phyloP scores from a whole-genome alignment of 2,888 invertebrate genomes.

The Carcina quercana region DNA sequence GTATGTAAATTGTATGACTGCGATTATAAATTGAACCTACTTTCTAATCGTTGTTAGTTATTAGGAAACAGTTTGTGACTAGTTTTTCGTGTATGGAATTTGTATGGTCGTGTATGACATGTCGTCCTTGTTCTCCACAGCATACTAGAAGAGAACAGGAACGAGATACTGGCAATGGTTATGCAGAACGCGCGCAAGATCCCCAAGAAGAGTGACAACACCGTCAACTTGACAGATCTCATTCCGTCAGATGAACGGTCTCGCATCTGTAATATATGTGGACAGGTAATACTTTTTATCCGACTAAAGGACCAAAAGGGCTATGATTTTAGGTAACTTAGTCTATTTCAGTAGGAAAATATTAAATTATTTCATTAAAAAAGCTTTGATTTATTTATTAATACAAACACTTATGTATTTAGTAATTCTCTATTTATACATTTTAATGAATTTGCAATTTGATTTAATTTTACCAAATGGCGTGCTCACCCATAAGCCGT shows the following conservation, averaged over 20 bases:
- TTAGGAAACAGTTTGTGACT: not conserved
- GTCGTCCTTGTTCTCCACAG: too few relatives aligned
- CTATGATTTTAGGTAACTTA: too few relatives aligned
- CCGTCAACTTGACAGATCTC: constrained; percentile 17
- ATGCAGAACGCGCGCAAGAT: constrained; percentile 58
- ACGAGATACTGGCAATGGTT: constrained; percentile 59
- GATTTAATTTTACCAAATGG: too few relatives aligned
- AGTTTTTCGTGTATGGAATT: not conserved
- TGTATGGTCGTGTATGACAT: not conserved
- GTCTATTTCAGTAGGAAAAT: too few relatives aligned
- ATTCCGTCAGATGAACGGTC: constrained; percentile 45
- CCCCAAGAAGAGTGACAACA: constrained; percentile 32
- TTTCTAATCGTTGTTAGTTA: not conserved
- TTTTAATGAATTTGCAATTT: too few relatives aligned
- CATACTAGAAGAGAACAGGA: constrained; percentile 54
- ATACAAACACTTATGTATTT: too few relatives aligned
- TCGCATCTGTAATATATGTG: constrained; percentile 62
- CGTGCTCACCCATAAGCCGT: too few relatives aligned
- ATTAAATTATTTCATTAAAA: too few relatives aligned
- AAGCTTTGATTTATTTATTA: too few relatives aligned
- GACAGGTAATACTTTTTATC: constrained; percentile 25
- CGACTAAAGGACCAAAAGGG: too few relatives aligned
- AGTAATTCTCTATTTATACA: too few relatives aligned
- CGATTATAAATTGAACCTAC: not conserved
- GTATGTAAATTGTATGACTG: constrained; percentile 1